phyloP scores from a whole-genome alignment of 2,113 vertebrate species.

The Lepisosteus osseus region DNA sequence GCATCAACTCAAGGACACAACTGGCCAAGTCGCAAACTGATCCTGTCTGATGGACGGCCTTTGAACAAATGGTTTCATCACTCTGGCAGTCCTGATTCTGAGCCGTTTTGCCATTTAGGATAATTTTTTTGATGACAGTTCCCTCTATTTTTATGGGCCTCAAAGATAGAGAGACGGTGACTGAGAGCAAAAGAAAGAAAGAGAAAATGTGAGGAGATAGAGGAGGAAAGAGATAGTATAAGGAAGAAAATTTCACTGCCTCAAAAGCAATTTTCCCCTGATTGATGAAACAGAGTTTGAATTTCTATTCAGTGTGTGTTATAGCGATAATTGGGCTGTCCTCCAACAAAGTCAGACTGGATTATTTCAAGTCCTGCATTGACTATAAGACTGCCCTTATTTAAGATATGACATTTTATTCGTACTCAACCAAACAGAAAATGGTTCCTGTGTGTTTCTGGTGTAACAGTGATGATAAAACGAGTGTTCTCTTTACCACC shows the following conservation, averaged over 20 bases:
- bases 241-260: too few relatives aligned
- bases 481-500: too few relatives aligned
- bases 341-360: not conserved
- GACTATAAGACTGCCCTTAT: not conserved
- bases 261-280: not conserved
- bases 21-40: not conserved
- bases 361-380: not conserved
- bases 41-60: slow-evolving; percentile 17
- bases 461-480: too few relatives aligned
- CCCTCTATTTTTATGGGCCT: slow-evolving; percentile 37
- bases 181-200: not conserved
- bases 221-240: not conserved
- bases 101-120: slow-evolving; percentile 29
- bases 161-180: not conserved
- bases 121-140: slow-evolving; percentile 25
- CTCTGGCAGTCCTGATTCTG: slow-evolving; percentile 24
- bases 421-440: not conserved
- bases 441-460: too few relatives aligned
- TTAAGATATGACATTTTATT: not conserved
- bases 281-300: slow-evolving; percentile 4
- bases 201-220: not conserved
- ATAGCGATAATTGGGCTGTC: slow-evolving; percentile 8
- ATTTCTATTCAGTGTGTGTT: not conserved
- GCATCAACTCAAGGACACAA: too few relatives aligned
- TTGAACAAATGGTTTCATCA: slow-evolving; percentile 27